phyloP scores from a whole-genome alignment of 2,888 invertebrate species.

The Drosophila meridionalis region DNA sequence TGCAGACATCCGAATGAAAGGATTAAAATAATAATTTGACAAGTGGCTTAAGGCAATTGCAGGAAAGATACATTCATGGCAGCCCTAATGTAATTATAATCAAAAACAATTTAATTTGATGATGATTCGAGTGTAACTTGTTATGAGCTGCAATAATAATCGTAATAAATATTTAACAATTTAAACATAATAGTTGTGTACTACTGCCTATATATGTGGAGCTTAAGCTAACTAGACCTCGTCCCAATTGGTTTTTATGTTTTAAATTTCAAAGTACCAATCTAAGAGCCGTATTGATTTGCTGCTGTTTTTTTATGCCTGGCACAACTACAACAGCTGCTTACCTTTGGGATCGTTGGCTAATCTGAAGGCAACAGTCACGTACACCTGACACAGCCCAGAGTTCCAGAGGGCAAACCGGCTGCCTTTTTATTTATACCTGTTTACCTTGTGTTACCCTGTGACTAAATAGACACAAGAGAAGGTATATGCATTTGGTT shows the following conservation, averaged over 20 bases:
- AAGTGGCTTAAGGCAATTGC: background rate
- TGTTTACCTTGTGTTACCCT: conserved; percentile 54
- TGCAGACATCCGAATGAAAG: background rate
- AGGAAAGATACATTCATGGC: background rate
- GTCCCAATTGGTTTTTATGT: conserved; percentile 25
- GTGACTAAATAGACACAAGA: background rate
- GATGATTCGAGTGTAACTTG: background rate
- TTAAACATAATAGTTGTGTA: background rate
- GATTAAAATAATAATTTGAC: conserved; percentile 2
- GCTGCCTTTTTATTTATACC: conserved; percentile 67
- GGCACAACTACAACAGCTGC: conserved; percentile 42
- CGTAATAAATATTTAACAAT: background rate
- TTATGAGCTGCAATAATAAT: background rate
- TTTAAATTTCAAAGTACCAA: conserved; percentile 71
- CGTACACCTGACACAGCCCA: conserved; percentile 63
- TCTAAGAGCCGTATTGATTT: conserved; percentile 74
- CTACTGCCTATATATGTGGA: background rate
- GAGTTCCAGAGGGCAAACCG: conserved; percentile 48
- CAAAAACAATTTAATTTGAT: background rate
- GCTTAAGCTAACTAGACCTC: background rate
- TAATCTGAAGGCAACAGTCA: conserved; percentile 61
- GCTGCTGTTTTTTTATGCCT: conserved; percentile 34
- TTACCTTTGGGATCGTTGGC: conserved; percentile 10
- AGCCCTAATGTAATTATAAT: background rate
- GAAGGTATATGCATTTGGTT: background rate